Evolutionary conservation across 2,888 invertebrate species (phyloP), one percentile per base, ranked within the genome.

Genomic region (Ichneumoninae sp.): DNA sequence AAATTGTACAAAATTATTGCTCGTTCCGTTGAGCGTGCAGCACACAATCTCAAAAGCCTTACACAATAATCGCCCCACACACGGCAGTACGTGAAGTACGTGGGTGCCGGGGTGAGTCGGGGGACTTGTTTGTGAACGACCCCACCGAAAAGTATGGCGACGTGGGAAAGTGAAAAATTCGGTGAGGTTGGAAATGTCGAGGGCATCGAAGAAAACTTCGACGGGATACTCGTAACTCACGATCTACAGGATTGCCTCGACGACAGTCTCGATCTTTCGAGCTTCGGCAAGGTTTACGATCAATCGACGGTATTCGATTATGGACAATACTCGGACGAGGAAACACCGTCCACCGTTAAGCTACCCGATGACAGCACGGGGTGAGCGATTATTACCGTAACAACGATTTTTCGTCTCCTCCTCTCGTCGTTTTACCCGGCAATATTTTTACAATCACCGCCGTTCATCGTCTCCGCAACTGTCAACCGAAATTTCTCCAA

Each of bases 161-260:
- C 93, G 91, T 93, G 94, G 93, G 91, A 90, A 87, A 90, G 91
- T 88, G 93, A 91, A 84, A 93, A 92, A 89, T 92, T 92, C 88
- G 88, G 88, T 73, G 89, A 90, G 36, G 87, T 88, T 76, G 89
- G 85, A 83, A 92, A 91, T 87, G 88, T 89, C 83, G 89, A 91
- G 57, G 89, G 88, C 63, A 91, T 90, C 60, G 91, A 88, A 52
- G 89, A 87, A 36, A 92, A 91, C 87, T 94, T 94, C 87, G 92
- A 94, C 85, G 94, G 92, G 89, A 94, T 95, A 83, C 92, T 94
- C 69, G 94, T 95, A 88, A 94, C 94, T 57, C 95, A 94, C 88
- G 95, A 95, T 90, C 92, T 95, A 77, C 95, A 95, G 89, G 95
- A 95, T 88, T 95, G 94, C 87, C 92, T 95, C 54, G 95, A 94